These are phyloP conservation scores for Gallinago paraguaiae DNA, from an alignment of 2,113 vertebrate genomes.

Conservation along the genomic window DNA sequence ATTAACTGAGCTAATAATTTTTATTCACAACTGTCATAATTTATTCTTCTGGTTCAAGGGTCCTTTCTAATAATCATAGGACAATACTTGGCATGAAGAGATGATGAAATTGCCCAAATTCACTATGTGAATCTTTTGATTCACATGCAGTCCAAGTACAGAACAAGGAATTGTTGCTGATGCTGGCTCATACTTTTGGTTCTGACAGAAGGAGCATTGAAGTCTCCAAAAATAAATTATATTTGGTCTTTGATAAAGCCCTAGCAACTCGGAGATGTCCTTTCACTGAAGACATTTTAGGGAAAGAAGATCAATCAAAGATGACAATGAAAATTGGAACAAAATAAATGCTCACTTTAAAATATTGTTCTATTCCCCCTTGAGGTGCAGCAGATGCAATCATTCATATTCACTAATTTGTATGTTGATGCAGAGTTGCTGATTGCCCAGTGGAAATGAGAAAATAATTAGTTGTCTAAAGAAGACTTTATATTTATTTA, in stretches of 20 bases:
- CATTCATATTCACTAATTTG: neutral
- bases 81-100: neutral
- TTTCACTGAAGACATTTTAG: neutral
- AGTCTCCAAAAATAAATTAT: neutral
- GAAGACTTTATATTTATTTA: neutral
- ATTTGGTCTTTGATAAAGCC: neutral
- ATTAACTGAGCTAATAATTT: neutral
- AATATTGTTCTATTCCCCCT: neutral
- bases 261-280: neutral
- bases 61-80: neutral
- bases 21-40: neutral
- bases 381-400: neutral
- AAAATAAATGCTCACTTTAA: neutral
- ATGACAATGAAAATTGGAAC: neutral
- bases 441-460: neutral
- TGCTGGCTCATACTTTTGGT: neutral
- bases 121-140: neutral
- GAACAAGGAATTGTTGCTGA: neutral
- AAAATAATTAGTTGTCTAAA: neutral
- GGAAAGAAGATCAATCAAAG: neutral
- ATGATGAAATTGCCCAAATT: neutral
- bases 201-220: neutral
- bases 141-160: neutral
- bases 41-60: neutral
- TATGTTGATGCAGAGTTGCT: neutral